These are phyloP conservation scores for Microcebus lehilahytsara DNA, from an alignment of 2,113 vertebrate species.

Conservation along the genomic window DNA sequence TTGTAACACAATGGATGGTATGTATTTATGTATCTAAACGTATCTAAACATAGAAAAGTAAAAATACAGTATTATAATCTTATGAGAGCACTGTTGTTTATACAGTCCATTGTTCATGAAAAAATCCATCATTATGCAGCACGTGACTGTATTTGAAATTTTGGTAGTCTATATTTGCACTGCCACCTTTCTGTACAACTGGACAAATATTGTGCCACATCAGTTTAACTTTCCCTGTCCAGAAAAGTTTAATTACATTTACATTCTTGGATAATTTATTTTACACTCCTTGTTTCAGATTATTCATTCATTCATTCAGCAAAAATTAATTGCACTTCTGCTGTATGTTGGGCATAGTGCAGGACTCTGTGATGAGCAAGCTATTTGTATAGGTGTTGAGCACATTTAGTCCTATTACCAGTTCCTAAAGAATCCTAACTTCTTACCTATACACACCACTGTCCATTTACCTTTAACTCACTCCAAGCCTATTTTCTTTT, in stretches of 20 bases:
- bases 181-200: neutral
- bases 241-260: conserved; percentile 15
- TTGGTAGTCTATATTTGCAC: neutral
- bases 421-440: neutral
- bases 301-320: neutral
- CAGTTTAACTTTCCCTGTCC: neutral
- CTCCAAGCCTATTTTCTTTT: neutral
- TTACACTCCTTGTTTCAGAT: neutral
- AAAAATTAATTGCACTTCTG: conserved; percentile 22
- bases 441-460: neutral
- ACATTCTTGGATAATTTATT: neutral
- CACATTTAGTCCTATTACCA: neutral
- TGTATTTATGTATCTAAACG: neutral
- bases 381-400: conserved; percentile 19
- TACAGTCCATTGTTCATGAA: neutral
- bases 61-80: neutral
- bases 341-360: neutral
- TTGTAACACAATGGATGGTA: neutral
- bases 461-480: neutral
- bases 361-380: neutral
- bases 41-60: neutral
- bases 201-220: neutral
- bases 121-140: neutral
- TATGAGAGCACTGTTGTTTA: neutral
- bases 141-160: neutral